A percentile compares a stretch with the other conserved stretches of the same genome.
phyloP scores from a whole-genome alignment of 2,888 invertebrate species.

The Tholera decimalis region DNA sequence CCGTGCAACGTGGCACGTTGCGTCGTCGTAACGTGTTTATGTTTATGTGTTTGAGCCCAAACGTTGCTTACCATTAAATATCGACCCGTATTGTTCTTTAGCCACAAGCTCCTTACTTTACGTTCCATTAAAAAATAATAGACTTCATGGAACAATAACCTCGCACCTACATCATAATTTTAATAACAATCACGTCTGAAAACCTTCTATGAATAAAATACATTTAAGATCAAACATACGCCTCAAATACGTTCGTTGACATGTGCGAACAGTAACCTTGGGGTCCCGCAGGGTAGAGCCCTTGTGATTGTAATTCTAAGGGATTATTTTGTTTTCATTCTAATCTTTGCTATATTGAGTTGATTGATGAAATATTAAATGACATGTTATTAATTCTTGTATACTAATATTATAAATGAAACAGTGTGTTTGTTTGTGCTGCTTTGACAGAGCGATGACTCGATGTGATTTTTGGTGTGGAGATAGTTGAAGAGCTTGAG shows the following conservation, averaged over 20 bases:
- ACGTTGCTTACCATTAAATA: too few species aligned
- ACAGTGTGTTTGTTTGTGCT: too few species aligned
- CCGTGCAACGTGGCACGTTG: too few species aligned
- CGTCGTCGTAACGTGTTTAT: too few species aligned
- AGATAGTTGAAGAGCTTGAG: too few species aligned
- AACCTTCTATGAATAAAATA: constrained; percentile 13
- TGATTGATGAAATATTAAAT: constrained; percentile 20
- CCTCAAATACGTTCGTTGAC: constrained; percentile 19
- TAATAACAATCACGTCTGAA: background rate
- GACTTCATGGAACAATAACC: background rate
- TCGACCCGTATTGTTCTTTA: too few species aligned
- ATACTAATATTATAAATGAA: too few species aligned
- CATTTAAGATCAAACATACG: constrained; percentile 10
- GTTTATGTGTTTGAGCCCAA: too few species aligned
- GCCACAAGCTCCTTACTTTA: too few species aligned
- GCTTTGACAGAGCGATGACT: too few species aligned
- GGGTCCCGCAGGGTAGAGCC: background rate
- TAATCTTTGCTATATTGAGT: background rate
- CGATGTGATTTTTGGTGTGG: too few species aligned
- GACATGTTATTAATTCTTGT: background rate
- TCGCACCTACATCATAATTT: background rate
- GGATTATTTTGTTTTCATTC: constrained; percentile 24
- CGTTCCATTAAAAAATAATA: too few species aligned
- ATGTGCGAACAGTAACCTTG: constrained; percentile 15
- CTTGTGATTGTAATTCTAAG: constrained; percentile 12